Percentiles rank a stretch among this genome's conserved stretches.
Evolutionary conservation across 2,113 vertebrate species (phyloP).

Genomic region (Nycticorax nycticorax): DNA sequence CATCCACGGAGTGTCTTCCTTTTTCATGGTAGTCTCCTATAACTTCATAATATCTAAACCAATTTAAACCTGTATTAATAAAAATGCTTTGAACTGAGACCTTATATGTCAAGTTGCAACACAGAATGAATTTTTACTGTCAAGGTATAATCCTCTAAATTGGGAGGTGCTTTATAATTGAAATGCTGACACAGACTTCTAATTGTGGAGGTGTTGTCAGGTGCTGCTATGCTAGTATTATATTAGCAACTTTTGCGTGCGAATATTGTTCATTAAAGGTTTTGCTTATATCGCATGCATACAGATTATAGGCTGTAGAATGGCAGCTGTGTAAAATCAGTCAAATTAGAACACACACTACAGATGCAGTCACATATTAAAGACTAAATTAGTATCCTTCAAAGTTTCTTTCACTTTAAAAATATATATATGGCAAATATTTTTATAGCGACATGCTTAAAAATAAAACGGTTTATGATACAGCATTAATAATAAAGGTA

Average conservation of each 20-base stretch:
- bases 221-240: constrained; percentile 26
- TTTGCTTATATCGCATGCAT: neutral
- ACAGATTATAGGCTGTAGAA: neutral
- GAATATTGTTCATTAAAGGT: constrained; percentile 43
- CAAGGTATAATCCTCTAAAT: constrained; percentile 45
- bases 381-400: constrained; percentile 11
- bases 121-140: constrained; percentile 54
- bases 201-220: constrained; percentile 51
- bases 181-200: constrained; percentile 53
- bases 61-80: constrained; percentile 49
- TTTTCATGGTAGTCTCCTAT: neutral
- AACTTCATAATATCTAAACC: constrained; percentile 26
- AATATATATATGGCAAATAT: constrained; percentile 1
- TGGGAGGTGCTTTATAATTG: constrained; percentile 45
- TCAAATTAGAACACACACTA: neutral
- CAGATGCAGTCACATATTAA: constrained; percentile 1
- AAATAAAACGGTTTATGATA: neutral
- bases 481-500: constrained; percentile 18
- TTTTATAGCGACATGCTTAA: neutral
- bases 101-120: constrained; percentile 22
- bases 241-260: constrained; percentile 13
- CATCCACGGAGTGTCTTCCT: neutral
- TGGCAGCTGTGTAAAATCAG: constrained; percentile 33
- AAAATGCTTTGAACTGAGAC: constrained; percentile 61
- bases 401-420: constrained; percentile 5